A percentile compares a stretch with the other conserved stretches of the same genome.
These are phyloP conservation scores for Piprites chloris DNA, from an alignment of 2,113 vertebrate species.

Conservation along the genomic window DNA sequence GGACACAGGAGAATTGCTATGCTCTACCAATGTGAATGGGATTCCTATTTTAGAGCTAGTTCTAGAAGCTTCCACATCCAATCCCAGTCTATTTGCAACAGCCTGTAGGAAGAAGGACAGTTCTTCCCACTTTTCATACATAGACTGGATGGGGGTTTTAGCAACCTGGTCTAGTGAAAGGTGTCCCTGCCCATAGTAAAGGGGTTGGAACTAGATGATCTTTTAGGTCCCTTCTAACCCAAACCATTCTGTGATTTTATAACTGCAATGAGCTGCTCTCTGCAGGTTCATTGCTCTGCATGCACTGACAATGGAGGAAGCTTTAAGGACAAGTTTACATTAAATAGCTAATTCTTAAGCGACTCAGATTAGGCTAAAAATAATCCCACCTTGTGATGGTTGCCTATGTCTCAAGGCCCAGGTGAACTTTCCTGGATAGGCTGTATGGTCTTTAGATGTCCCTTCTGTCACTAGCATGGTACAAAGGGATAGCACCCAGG, in stretches of 20 bases:
- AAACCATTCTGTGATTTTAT: neutral
- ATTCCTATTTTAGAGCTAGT: neutral
- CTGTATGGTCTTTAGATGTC: neutral
- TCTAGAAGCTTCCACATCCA: neutral
- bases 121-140: neutral
- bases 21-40: neutral
- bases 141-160: neutral
- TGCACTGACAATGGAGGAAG: neutral
- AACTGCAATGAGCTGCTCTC: neutral
- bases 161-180: neutral
- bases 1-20: neutral
- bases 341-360: neutral
- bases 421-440: neutral
- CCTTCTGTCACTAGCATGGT: neutral
- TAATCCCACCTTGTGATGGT: neutral
- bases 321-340: neutral
- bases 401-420: neutral
- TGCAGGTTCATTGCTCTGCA: neutral
- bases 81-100: neutral
- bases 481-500: neutral
- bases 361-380: neutral
- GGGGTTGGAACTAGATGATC: neutral
- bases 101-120: neutral
- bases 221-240: neutral
- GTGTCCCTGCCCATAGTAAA: neutral